These are phyloP conservation scores for Paraplagusia blochii DNA, from an alignment of 2,113 vertebrate genomes.

Conservation along the genomic window DNA sequence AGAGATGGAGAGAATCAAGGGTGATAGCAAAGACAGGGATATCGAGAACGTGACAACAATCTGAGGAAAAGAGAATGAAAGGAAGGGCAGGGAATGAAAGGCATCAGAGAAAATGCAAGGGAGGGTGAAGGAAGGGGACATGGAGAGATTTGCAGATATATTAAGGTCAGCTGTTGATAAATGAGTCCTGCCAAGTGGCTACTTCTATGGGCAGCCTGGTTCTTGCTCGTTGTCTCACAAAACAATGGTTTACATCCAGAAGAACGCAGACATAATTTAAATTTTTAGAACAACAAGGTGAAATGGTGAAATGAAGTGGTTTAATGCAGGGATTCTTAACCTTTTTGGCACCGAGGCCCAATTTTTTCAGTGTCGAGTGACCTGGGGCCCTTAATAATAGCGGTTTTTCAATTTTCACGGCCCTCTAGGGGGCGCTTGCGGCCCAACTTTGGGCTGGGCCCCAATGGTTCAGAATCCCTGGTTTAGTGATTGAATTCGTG, in stretches of 20 bases:
- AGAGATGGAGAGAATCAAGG: slow-evolving; percentile 39
- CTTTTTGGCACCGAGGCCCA: no score
- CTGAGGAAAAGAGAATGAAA: slow-evolving; percentile 23
- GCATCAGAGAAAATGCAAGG: slow-evolving; percentile 4
- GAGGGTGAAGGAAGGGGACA: not conserved
- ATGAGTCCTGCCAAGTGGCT: slow-evolving; percentile 56
- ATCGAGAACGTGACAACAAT: not conserved
- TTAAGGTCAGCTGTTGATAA: slow-evolving; percentile 24
- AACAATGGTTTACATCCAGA: slow-evolving; percentile 39
- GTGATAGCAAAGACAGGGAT: slow-evolving; percentile 23
- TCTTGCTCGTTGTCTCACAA: slow-evolving; percentile 15
- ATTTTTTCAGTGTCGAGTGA: no score
- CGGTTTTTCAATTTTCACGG: no score
- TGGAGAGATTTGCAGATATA: slow-evolving; percentile 17
- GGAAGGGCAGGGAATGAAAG: slow-evolving; percentile 12
- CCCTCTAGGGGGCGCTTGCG: no score
- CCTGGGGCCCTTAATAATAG: no score
- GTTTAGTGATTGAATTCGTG: no score
- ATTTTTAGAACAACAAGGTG: no score
- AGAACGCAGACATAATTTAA: no score
- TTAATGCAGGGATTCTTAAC: no score
- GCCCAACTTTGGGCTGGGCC: no score
- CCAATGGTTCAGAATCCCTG: no score
- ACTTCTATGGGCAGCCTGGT: slow-evolving; percentile 9
- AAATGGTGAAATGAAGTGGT: no score